Evolutionary conservation across 2,797 vertebrate species (phyloP), one percentile per base, ranked within the genome.

Genomic region (Labroides dimidiatus): DNA sequence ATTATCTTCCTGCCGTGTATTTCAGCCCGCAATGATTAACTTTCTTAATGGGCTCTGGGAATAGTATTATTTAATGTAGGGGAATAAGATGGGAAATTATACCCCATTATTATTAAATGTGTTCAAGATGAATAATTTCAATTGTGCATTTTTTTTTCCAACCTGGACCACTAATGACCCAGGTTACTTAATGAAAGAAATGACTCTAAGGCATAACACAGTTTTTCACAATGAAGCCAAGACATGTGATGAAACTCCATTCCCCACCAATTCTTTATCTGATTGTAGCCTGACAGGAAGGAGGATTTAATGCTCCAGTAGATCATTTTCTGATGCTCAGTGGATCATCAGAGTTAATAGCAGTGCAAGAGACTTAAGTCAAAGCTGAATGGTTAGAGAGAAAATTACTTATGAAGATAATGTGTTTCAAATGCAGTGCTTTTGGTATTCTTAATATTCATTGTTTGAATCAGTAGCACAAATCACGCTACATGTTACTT

Each of bases 41-140:
- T 67, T 77, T 74, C 78, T 52, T 91, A 89, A 88, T 89, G 84
- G 81, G 86, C 69, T 80, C 78, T 75, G 78, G 72, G 77, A 88
- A 90, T 89, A 69, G 78, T 84, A 77, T 85, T 87, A 84, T 90
- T 89, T 86, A 90, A 90, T 86, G 77, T 73, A 74, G 65, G 69
- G 64, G 76, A 83, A 84, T 85, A 80, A 86, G 88, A 89, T 81
- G 67, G 66, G 76, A 69, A 87, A 86, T 85, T 84, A 85, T 87
- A 84, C 66, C 69, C 82, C 65, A 83, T 89, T 90, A 90, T 87
- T 88, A 87, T 82, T 83, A 83, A 86, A 88, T 82, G 80, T 80
- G 73, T 83, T 81, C 53, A 9, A 77, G 67, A 83, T 83, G 80
- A 84, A 76, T 65, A 82, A 86, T 87, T 87, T 82, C 68, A 81